Conservation (phyloP, 2,888 invertebrate species). For the Scaptomyza polygonia region DNA sequence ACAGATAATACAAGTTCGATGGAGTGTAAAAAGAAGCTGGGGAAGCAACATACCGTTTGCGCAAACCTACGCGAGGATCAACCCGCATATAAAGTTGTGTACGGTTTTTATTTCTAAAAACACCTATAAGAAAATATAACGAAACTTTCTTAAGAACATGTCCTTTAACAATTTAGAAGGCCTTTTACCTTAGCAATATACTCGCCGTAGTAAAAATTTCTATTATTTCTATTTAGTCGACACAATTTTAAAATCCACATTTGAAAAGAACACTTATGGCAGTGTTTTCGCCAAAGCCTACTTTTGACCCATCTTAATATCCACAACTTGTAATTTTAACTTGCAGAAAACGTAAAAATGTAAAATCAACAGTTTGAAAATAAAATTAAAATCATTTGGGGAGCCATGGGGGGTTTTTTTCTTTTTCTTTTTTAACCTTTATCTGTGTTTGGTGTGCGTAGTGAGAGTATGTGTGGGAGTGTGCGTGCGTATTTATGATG, state of each 20-base stretch:
- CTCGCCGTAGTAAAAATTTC: not conserved
- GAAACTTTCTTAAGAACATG: not conserved
- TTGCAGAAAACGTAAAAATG: conserved; percentile 3
- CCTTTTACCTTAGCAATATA: not conserved
- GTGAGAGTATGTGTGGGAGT: conserved; percentile 10
- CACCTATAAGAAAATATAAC: conserved; percentile 27
- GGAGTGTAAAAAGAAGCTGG: not conserved
- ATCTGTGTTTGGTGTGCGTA: not conserved
- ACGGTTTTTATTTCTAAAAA: conserved; percentile 12
- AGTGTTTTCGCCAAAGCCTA: not conserved
- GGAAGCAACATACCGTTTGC: conserved; percentile 43
- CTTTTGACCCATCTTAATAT: not conserved
- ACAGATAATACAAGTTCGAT: conserved; percentile 13
- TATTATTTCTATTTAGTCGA: not conserved
- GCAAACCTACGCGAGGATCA: conserved; percentile 11
- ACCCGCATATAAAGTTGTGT: conserved; percentile 20
- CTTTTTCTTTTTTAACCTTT: not conserved
- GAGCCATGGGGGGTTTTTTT: not conserved
- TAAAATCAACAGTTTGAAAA: conserved; percentile 8
- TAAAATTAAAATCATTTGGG: conserved; percentile 1
- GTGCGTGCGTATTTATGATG: conserved; percentile 15
- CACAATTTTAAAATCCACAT: not conserved
- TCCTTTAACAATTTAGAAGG: not conserved
- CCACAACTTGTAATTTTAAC: not conserved
- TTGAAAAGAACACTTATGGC: not conserved